Evolutionary conservation across 2,888 invertebrate genomes (phyloP), one percentile per base, ranked within the genome.

Genomic region (Tetheella fluctuosa): DNA sequence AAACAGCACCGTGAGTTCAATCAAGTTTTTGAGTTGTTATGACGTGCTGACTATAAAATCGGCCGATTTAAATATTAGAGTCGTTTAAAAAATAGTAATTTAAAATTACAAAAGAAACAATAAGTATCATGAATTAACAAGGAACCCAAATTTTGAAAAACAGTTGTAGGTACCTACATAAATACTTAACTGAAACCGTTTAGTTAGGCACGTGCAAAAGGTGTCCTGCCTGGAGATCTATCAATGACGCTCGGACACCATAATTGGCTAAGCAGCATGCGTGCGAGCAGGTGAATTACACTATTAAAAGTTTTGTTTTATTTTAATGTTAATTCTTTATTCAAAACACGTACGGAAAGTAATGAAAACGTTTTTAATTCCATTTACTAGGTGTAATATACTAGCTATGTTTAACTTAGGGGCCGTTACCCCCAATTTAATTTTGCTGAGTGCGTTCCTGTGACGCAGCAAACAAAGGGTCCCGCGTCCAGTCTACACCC

Each of bases 391-490:
- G 48, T 20, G 48, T 17, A 17, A 57, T 60, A 69, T 72, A 70
- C 69, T 15, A 7, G 34, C 34, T 55, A 68, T 77, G 75, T 72
- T 78, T 79, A 76, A 54, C 69, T 73, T 71, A 70, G 75, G 77
- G 85, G 82, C 76, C 84, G 77, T 80, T 84, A 82, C 85, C 86
- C 89, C 78, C 76, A 69, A 77, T 88, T 90, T 91, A 91, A 93
- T 92, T 90, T 90, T 75, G 80, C 90, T 89, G 83, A 93, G 91
- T 90, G 91, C 87, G 83, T 85, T 87, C 88, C 89, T 80, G 86
- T 86, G 80, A 85, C 85, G 85, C 80, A 71, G 79, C 83, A 89
- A 92, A 91, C 91, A 91, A 88, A 90, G 91, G 89, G 90, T 83
- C 89, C 86, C 74, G 75, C 81, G 88, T 76, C 86, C 88, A 88